Base-by-base conservation (phyloP, 92 coral and sea anemone genomes). In the Desmophyllum pertusum region DNA sequence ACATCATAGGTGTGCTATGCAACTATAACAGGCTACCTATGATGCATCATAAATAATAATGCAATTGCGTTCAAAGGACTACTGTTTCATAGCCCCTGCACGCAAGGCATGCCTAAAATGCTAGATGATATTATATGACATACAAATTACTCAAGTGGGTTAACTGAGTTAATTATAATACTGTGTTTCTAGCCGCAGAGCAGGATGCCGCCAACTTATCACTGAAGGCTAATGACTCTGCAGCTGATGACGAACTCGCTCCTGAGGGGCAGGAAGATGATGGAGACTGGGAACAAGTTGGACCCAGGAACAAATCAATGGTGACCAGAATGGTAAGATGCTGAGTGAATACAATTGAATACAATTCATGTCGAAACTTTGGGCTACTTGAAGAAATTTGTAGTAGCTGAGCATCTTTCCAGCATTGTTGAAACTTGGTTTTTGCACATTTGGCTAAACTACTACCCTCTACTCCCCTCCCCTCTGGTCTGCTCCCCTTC, bases 261-360 rank as follows among this genome's bases (percentile, higher is more conserved):
- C 41, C 79, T 7, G 91, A 80, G 7, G 92, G 55, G 13, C 86
- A 77, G 70, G 97, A 92, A 55, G 93, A 88, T 35, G 85, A 72
- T 69, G 99, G 99, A 23, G 99, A 96, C 90, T 96, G 99, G 99
- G 99, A 96, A 86, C 96, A 96, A 90, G 99, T 96, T 37, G 99
- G 99, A 25, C 99, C 97, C 29, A 91, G 91, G 59, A 96, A 96
- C 90, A 96, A 91, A 84, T 96, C 99, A 23, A 94, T 93, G 55
- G 90, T 96, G 62, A 96, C 99, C n/a, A 93, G 99, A 81, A 91
- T 87, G 95, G 98, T 93, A 80, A 53, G 90, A 65, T 57, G 64
- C 10, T 46, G 52, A 53, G 21, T 53, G 1, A 3, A 18, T 18
- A n/a, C n/a, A n/a, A n/a, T n/a, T n/a, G n/a, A n/a, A n/a, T n/a